Conservation (phyloP, 1,140 invertebrate species). For the Caenorhabditis tropicalis region DNA sequence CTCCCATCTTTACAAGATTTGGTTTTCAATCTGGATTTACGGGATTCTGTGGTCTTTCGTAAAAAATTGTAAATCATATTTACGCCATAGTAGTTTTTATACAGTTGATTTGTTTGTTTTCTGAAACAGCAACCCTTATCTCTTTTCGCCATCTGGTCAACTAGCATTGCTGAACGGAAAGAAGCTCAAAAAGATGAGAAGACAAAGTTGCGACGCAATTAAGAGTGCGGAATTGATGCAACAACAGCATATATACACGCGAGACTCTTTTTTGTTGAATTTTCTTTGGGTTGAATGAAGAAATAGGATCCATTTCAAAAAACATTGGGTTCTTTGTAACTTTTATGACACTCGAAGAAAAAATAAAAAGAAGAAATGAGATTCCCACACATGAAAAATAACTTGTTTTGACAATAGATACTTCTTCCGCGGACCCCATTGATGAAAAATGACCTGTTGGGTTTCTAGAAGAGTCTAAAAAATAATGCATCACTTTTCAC, state of each 20-base stretch:
- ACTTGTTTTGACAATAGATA: slow-evolving; percentile 40
- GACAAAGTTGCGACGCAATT: slow-evolving; percentile 30
- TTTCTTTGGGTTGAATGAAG: not conserved
- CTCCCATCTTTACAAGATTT: not conserved
- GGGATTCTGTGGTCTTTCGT: not conserved
- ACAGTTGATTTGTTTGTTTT: not conserved
- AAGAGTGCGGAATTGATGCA: slow-evolving; percentile 19
- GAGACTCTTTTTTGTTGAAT: not conserved
- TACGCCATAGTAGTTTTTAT: not conserved
- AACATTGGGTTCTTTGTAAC: not conserved
- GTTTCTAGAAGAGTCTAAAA: not conserved
- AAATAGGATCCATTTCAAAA: not conserved
- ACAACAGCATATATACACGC: slow-evolving; percentile 19
- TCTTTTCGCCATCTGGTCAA: not conserved
- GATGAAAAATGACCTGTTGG: slow-evolving; percentile 36
- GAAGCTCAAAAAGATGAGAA: slow-evolving; percentile 24
- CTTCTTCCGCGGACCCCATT: not conserved
- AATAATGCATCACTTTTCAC: not conserved
- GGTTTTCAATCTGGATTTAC: not conserved
- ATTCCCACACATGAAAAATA: slow-evolving; percentile 29
- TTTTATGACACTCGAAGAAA: not conserved
- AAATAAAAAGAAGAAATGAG: not conserved
- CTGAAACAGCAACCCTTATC: not conserved
- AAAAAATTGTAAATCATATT: not conserved
- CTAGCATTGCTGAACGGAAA: not conserved